Base-by-base conservation (phyloP, 1,140 invertebrate genomes). In the Arion vulgaris region DNA sequence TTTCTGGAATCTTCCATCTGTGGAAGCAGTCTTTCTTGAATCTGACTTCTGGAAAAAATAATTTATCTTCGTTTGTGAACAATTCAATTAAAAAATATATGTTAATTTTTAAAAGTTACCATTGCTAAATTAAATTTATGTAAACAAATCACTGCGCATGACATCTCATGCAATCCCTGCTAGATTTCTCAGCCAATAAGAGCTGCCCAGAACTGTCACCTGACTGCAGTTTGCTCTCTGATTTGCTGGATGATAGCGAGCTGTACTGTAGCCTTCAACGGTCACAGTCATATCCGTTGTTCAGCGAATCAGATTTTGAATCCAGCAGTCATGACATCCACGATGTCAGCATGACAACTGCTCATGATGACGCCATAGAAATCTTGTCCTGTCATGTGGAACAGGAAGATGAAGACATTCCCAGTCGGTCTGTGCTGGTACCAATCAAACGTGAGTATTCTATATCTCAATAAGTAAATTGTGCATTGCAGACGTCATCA, bases 111-210 rank as follows among this genome's bases (percentile, higher is more conserved):
- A n/a, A n/a, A n/a, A n/a, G n/a, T n/a, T n/a, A n/a, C n/a, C n/a
- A n/a, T n/a, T n/a, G n/a, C n/a, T n/a, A n/a, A n/a, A n/a, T n/a
- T n/a, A n/a, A n/a, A n/a, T n/a, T n/a, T n/a, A n/a, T n/a, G n/a
- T n/a, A n/a, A 45, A 45, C 41, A 28, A 13, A 13, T 81, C 19
- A 7, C 28, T 26, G 23, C 51, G 51, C 51, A 57, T 7, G 19
- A 57, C 51, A 32, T 66, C 62, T 32, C n/a, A 66, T 66, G 62
- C 62, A 66, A 66, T 66, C 62, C 2, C n/a, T 66, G 17, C 17
- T 66, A 66, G 62, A 66, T 32, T 66, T 66, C 28, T 66, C 62
- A 34, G 62, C 62, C 62, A 66, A 7, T 66, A 66, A 66, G 62
- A 66, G 62, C 62, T 66, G 62, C 62, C 62, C 62, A 4, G 62